A percentile compares a stretch with the other conserved stretches of the same genome.
These are phyloP conservation scores for Leptodactylus fallax DNA, from an alignment of 2,797 vertebrate species.

Conservation along the genomic window DNA sequence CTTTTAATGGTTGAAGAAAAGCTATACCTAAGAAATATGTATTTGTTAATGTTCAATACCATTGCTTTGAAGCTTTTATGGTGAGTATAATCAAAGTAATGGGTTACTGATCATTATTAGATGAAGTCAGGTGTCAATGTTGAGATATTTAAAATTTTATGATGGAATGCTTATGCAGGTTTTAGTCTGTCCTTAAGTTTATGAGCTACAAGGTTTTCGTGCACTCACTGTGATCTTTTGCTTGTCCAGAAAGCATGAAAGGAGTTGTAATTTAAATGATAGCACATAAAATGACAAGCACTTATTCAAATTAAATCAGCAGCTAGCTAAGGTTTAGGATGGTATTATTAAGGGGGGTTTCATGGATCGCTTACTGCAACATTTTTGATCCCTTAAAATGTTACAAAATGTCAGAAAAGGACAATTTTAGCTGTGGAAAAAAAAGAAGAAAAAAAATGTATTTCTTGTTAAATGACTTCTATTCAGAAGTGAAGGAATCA, in stretches of 20 bases:
- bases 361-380: slow-evolving; percentile 60
- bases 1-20: slow-evolving; percentile 1
- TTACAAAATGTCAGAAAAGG: slow-evolving; percentile 61
- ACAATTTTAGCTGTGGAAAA: slow-evolving; percentile 32
- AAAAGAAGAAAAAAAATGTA: slow-evolving; percentile 21
- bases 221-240: slow-evolving; percentile 60
- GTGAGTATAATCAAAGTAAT: slow-evolving; percentile 57
- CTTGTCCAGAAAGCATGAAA: slow-evolving; percentile 65
- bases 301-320: slow-evolving; percentile 64
- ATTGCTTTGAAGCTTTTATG: slow-evolving; percentile 30
- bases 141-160: slow-evolving; percentile 61
- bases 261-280: slow-evolving; percentile 64
- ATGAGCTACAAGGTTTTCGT: slow-evolving; percentile 63
- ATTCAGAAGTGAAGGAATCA: neutral
- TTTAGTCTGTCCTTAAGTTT: slow-evolving; percentile 64
- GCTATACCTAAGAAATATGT: slow-evolving; percentile 4
- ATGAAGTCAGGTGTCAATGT: slow-evolving; percentile 61
- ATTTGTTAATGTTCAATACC: slow-evolving; percentile 23
- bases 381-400: slow-evolving; percentile 58
- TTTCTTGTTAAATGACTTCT: slow-evolving; percentile 1
- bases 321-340: slow-evolving; percentile 57
- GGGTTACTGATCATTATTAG: slow-evolving; percentile 63
- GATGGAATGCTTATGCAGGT: slow-evolving; percentile 60
- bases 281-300: slow-evolving; percentile 65
- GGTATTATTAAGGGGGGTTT: slow-evolving; percentile 54